Conservation (phyloP, 2,888 invertebrate genomes). For the Hemistola chrysoprasaria region DNA sequence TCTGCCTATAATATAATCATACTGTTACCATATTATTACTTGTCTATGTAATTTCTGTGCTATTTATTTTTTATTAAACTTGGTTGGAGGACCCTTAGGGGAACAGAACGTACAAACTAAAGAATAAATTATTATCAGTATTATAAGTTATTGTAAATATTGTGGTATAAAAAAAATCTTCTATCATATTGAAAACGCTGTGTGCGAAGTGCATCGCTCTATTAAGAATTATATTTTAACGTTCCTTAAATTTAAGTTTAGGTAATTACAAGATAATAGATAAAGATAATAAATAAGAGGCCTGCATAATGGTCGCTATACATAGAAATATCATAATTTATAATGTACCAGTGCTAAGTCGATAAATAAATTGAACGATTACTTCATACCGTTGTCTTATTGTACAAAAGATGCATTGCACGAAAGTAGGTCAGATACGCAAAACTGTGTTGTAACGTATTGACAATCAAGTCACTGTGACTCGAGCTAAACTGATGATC, state of each 20-base stretch:
- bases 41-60: not conserved
- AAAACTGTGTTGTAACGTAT: conserved; percentile 22
- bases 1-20: no score
- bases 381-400: conserved; percentile 16
- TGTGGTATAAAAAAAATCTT: no score
- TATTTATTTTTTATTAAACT: conserved; percentile 1
- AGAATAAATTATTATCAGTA: conserved; percentile 32
- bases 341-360: conserved; percentile 13
- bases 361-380: conserved; percentile 20
- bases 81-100: conserved; percentile 1
- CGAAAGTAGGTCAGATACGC: conserved; percentile 29
- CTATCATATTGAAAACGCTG: no score
- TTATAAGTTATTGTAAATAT: conserved; percentile 28
- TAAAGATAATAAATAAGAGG: no score
- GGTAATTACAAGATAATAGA: no score
- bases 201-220: not conserved
- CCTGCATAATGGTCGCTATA: no score
- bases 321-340: not conserved
- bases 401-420: conserved; percentile 23
- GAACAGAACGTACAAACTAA: conserved; percentile 31
- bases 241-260: no score
- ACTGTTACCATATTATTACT: no score
- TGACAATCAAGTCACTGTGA: conserved; percentile 14
- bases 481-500: conserved; percentile 19
- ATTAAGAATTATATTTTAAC: no score